Percentiles rank a stretch among this genome's conserved stretches.
Conservation (phyloP, 2,797 vertebrate species). For the Pogoniulus pusillus region DNA sequence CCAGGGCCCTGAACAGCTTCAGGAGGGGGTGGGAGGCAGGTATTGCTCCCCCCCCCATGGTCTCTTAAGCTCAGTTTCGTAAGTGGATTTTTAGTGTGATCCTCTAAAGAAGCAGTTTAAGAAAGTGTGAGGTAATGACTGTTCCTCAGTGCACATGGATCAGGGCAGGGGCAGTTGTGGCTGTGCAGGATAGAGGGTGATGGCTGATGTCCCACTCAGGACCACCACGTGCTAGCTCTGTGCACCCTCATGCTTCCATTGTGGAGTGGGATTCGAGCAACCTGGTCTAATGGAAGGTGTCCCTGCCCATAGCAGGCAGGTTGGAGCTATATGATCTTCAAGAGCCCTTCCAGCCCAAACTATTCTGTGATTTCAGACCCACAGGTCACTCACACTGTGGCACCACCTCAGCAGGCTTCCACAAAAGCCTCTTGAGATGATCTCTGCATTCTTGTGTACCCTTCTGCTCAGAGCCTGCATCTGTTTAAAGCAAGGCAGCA, state of each 20-base stretch:
- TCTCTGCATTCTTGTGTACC: no score
- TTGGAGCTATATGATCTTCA: neutral
- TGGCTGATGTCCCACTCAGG: rapidly evolving
- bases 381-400: rapidly evolving
- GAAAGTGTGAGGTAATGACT: rapidly evolving
- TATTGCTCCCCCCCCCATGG: neutral
- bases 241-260: neutral
- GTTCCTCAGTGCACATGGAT: rapidly evolving
- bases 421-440: no score
- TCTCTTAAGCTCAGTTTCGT: neutral
- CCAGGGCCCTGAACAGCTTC: rapidly evolving
- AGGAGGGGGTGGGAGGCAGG: neutral
- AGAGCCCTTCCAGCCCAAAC: neutral
- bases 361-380: neutral
- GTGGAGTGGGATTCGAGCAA: neutral
- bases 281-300: neutral
- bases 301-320: no score
- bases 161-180: neutral
- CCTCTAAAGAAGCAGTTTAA: neutral
- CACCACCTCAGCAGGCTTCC: neutral
- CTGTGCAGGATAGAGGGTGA: neutral
- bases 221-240: rapidly evolving
- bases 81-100: neutral
- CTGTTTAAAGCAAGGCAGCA: no score
- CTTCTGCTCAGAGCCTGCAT: no score